phyloP scores from a whole-genome alignment of 2,113 vertebrate genomes.

The Carassius gibelio region DNA sequence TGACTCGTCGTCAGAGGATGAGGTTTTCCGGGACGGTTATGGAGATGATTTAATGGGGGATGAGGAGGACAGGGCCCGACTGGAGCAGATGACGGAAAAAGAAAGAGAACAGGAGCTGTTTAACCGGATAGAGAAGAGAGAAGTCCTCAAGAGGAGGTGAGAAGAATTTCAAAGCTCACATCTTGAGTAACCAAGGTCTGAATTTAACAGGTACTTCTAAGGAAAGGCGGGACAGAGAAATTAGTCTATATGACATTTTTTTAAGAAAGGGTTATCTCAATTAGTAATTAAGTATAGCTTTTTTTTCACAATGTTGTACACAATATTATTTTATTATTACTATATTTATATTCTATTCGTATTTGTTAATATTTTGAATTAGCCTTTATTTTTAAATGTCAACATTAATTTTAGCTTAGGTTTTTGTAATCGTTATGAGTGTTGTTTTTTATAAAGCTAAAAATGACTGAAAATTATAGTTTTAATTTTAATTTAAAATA shows the following conservation, averaged over 20 bases:
- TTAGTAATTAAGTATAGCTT: background rate
- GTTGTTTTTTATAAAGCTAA: too few relatives aligned
- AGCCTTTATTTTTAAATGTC: background rate
- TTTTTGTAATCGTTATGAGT: background rate
- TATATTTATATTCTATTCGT: background rate
- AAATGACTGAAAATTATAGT: background rate
- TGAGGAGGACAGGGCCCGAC: constrained; percentile 91
- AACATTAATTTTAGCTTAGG: background rate
- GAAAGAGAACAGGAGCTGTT: constrained; percentile 97
- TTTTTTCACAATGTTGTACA: background rate
- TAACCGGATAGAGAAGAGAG: constrained; percentile 96
- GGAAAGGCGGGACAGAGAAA: background rate
- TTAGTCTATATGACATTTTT: background rate
- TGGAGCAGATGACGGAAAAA: constrained; percentile 99
- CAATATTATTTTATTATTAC: background rate
- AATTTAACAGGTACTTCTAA: background rate
- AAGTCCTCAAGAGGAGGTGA: constrained; percentile 97
- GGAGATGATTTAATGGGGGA: constrained; percentile 98
- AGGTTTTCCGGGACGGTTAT: constrained; percentile 95
- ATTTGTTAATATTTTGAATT: background rate
- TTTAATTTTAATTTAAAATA: background rate
- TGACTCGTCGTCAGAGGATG: constrained; percentile 94
- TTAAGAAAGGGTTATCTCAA: background rate
- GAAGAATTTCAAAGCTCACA: constrained; percentile 27
- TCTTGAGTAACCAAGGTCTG: background rate